Base-by-base conservation (phyloP, 2,113 vertebrate genomes). In the Etheostoma spectabile region DNA sequence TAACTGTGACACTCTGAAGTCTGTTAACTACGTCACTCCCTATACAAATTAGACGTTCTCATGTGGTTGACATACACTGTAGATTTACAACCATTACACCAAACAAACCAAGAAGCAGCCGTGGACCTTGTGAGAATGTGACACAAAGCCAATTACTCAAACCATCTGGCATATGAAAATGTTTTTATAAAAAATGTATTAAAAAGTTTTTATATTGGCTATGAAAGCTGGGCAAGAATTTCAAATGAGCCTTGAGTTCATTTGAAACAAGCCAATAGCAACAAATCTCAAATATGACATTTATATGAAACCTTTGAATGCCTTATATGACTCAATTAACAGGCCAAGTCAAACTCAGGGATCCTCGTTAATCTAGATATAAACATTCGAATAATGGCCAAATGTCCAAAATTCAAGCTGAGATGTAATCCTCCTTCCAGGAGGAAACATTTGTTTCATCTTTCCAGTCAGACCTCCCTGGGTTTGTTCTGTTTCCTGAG, bases 21-120 rank as follows among this genome's bases (percentile, higher is more conserved):
- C 49, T 57, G 42, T 46, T 42, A 19, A 70, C 77, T 78, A 33
- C 68, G 59, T 78, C 84, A 84, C 68, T 70, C 55, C 65, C 78
- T 65, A 18, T 69, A 73, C 19, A 78, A 67, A 77, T 27, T 30
- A 21, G 18, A n/a, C 16, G 8, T 15, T 71, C 8, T 66, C 5
- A 2, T 65, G 71, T 53, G 48, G 21, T 51, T 60, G 42, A 71
- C 56, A 85, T 78, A 80, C 61, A 74, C 64, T 66, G n/a, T 4
- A 33, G 22, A 55, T 70, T 19, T 46, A 55, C 51, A 42, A 5
- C 12, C 15, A 45, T 8, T n/a, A 16, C 16, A 10, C 19, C 4
- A 16, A 78, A 81, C 8, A 42, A 42, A 66, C 10, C 56, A 52
- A 12, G n/a, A 11, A 22, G 30, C 27, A 74, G 62, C 27, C 24